Conservation (phyloP, 2,113 vertebrate genomes). For the Donacobius atricapilla region DNA sequence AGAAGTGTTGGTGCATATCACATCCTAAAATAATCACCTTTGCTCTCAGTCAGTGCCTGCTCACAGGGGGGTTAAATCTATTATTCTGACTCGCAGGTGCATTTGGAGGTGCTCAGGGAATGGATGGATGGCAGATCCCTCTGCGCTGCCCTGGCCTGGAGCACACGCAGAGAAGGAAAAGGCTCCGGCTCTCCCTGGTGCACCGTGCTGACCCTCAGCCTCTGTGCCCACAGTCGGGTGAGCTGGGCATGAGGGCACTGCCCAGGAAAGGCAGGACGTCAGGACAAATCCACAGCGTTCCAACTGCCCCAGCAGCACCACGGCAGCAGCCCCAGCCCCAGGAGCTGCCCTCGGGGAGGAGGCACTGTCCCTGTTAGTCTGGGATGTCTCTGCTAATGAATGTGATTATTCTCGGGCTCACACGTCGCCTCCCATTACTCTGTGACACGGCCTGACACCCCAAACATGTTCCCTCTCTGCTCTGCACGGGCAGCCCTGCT, state of each 20-base stretch:
- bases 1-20: neutral
- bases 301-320: rapidly evolving
- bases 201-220: neutral
- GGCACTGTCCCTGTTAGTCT: neutral
- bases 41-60: neutral
- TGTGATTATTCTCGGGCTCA: neutral
- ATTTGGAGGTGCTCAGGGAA: neutral
- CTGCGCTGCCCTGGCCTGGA: neutral
- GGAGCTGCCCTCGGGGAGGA: neutral
- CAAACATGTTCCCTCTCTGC: constrained; percentile 32
- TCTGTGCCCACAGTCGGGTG: neutral
- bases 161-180: neutral
- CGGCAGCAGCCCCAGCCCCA: neutral
- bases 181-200: too few relatives aligned
- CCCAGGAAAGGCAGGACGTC: neutral
- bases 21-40: neutral
- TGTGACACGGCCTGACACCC: neutral
- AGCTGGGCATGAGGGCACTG: neutral
- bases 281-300: neutral
- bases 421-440: neutral
- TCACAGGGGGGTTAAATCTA: neutral
- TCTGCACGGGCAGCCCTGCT: neutral
- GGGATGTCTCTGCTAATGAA: neutral
- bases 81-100: neutral
- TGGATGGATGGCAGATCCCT: neutral